Base-by-base conservation (phyloP, 2,888 invertebrate species). In the Dynastes tityus region DNA sequence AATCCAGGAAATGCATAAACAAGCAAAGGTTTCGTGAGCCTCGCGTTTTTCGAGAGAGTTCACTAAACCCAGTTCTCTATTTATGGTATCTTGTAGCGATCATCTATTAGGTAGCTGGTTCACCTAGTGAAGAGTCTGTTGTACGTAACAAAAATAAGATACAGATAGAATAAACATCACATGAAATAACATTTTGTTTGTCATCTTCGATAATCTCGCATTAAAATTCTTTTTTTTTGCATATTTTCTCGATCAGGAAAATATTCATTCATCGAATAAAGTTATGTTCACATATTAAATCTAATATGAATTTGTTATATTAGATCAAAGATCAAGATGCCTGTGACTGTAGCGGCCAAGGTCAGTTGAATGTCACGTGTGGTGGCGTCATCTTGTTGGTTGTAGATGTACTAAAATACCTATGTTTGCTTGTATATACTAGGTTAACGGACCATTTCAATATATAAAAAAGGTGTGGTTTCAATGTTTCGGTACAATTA, bases 371-470 rank as follows among this genome's bases (percentile, higher is more conserved):
- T 61, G 61, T 27, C 61, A 61, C 27, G 27, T 8, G 53, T 29
- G 27, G 9, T 5, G 11, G 29, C 27, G 61, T 61, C 61, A 61
- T 27, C 22, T 22, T 27, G 27, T 61, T 22, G 61, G 13, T 5
- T 16, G 53, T 53, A 6, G 1, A 53, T 13, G 53, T 16, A 53
- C 16, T 53, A 13, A 16, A 13, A 16, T 16, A n/a, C 53, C n/a
- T 13, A 4, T 61, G 9, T 22, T 61, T 8, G 16, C 61, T 53
- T n/a, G 2, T 13, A 11, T 6, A 16, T 22, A 61, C 5, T 61
- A 27, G 61, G 61, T 61, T 61, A 61, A 61, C 61, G 27, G 61
- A 61, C 9, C 61, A 13, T 55, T 55, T 55, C 13, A 45, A 45
- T 45, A 37, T 13, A 22, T 29, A 61, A 29, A 29, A 61, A 29